Evolutionary conservation across 2,797 vertebrate genomes (phyloP), one percentile per base, ranked within the genome.

Genomic region (Propithecus perrieri): DNA sequence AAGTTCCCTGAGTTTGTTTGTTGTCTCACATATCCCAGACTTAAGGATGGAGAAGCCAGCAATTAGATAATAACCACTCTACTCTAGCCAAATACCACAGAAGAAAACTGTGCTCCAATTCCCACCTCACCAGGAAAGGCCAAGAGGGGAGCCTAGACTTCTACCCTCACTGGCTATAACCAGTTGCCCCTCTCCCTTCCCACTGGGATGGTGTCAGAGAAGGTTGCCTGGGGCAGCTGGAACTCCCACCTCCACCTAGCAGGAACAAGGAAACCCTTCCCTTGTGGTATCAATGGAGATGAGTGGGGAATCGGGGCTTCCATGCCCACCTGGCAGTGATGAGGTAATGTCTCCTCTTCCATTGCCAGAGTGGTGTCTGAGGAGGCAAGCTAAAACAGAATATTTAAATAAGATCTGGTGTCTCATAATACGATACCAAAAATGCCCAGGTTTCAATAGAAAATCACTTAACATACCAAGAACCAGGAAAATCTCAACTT

Each of bases 401-500:
- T 55, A 75, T 69, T 65, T 86, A 86, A 91, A 61, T 94, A 79
- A 91, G 80, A 95, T 75, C 76, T 11, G 91, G 59, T 13, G 1
- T 48, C 38, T 95, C 35, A 69, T 61, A 95, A 95, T 24, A 78
- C 89, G 72, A 91, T 75, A 91, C 15, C 28, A 69, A 1, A 94
- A 67, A 41, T 38, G 17, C 57, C 35, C 43, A 48, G n/a, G 48
- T 92, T 92, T 94, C 79, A 89, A 75, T 12, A 38, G 48, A 92
- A 94, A 94, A 89, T 85, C 74, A 91, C 20, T 79, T 43, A 79
- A 61, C 65, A 85, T 55, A 95, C 50, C 43, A 93, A 81, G 67
- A 86, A 85, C 38, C 75, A 78, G 91, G 72, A 80, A 92, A 81
- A 94, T 80, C 46, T 85, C 57, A 96, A 91, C 38, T 41, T 85